phyloP scores from a whole-genome alignment of 2,113 vertebrate species.

The Labrus mixtus region DNA sequence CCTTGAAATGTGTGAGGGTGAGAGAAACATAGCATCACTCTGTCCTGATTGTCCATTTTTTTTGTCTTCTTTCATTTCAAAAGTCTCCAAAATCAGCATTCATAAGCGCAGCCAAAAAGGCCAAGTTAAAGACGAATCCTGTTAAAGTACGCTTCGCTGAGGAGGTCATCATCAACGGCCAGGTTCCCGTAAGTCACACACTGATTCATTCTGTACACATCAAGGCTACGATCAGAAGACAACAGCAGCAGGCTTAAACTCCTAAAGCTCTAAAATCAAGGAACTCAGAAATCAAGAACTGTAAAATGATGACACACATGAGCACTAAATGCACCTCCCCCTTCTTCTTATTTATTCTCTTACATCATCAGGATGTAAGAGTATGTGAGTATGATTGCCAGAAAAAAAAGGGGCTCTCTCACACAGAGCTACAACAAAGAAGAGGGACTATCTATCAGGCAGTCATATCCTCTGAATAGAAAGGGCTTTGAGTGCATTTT shows the following conservation, averaged over 20 bases:
- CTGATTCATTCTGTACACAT: constrained; percentile 35
- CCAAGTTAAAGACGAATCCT: constrained; percentile 98
- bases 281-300: constrained; percentile 2
- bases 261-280: background rate
- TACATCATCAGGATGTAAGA: background rate
- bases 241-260: constrained; percentile 24
- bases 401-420: constrained; percentile 15
- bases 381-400: constrained; percentile 18
- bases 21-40: constrained; percentile 15
- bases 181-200: constrained; percentile 92
- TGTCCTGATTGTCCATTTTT: constrained; percentile 43
- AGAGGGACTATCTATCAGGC: background rate
- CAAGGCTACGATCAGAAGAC: constrained; percentile 1
- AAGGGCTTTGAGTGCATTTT: background rate
- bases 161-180: constrained; percentile 98
- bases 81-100: constrained; percentile 99
- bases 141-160: constrained; percentile 99
- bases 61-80: constrained; percentile 56
- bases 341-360: background rate
- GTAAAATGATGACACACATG: constrained; percentile 5
- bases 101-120: constrained; percentile 99
- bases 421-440: constrained; percentile 15
- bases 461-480: background rate
- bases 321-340: background rate
- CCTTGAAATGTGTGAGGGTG: constrained; percentile 38